These are phyloP conservation scores for Loxodonta africana DNA, from an alignment of 2,113 vertebrate genomes.

Conservation along the genomic window DNA sequence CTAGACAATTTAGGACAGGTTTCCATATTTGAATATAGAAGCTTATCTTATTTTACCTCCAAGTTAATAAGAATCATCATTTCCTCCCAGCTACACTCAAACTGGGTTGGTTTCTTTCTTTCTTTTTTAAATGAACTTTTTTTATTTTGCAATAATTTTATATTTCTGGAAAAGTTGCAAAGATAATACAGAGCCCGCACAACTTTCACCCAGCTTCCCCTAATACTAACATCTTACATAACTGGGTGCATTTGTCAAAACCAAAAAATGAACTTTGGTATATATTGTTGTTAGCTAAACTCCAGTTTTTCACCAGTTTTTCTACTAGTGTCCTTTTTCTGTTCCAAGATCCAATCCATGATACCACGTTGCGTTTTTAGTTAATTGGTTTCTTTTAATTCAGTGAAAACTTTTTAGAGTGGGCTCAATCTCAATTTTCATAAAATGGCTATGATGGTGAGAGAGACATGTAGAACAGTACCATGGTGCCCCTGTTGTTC, in stretches of 20 bases:
- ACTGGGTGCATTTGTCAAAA: no score
- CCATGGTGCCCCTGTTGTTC: no score
- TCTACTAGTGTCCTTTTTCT: neutral
- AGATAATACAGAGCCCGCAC: no score
- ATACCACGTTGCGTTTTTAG: slow-evolving; percentile 18
- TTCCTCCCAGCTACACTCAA: slow-evolving; percentile 9
- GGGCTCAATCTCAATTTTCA: neutral
- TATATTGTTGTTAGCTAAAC: neutral
- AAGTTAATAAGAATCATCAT: slow-evolving; percentile 10
- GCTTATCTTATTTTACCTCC: slow-evolving; percentile 6
- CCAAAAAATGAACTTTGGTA: no score
- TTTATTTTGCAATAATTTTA: no score
- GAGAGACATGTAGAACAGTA: no score
- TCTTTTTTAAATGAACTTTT: neutral
- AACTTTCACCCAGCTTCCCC: no score
- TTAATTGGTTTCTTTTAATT: slow-evolving; percentile 15
- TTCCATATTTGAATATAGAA: slow-evolving; percentile 36
- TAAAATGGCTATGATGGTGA: no score
- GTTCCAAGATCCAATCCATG: neutral
- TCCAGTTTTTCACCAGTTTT: neutral
- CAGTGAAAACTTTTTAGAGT: slow-evolving; percentile 10
- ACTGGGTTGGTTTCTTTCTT: neutral
- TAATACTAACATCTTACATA: no score
- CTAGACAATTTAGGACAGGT: neutral
- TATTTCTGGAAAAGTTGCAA: no score